Evolutionary conservation across 2,113 vertebrate species (phyloP).

Genomic region (Calyptomena viridis): DNA sequence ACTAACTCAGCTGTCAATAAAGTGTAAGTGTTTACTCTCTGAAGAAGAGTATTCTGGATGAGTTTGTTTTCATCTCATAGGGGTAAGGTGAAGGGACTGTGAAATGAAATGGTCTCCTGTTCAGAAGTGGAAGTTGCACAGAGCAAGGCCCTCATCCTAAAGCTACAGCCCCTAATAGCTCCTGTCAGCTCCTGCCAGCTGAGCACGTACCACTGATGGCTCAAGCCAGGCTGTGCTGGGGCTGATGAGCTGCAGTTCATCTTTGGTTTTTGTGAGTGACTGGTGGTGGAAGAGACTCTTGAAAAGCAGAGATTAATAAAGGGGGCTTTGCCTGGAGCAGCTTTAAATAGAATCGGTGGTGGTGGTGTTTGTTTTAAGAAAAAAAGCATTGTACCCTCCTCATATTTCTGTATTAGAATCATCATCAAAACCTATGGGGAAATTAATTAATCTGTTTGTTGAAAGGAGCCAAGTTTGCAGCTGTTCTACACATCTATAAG

Average conservation of each 20-base stretch:
- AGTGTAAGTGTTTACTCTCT: background rate
- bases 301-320: background rate
- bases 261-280: background rate
- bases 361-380: background rate
- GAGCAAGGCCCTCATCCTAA: background rate
- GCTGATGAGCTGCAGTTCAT: background rate
- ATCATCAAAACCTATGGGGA: background rate
- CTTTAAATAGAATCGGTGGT: background rate
- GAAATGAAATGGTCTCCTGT: background rate
- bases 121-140: background rate
- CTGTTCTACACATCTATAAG: accelerated
- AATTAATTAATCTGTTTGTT: no score
- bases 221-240: background rate
- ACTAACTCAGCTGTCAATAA: background rate
- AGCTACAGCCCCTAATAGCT: background rate
- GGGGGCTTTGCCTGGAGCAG: background rate
- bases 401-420: background rate
- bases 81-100: background rate
- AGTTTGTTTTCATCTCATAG: background rate
- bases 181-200: background rate
- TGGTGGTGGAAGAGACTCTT: background rate
- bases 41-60: background rate
- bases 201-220: background rate
- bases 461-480: background rate
- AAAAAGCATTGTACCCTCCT: background rate